phyloP scores from a whole-genome alignment of 2,113 vertebrate genomes.

The Embiotoca jacksoni region DNA sequence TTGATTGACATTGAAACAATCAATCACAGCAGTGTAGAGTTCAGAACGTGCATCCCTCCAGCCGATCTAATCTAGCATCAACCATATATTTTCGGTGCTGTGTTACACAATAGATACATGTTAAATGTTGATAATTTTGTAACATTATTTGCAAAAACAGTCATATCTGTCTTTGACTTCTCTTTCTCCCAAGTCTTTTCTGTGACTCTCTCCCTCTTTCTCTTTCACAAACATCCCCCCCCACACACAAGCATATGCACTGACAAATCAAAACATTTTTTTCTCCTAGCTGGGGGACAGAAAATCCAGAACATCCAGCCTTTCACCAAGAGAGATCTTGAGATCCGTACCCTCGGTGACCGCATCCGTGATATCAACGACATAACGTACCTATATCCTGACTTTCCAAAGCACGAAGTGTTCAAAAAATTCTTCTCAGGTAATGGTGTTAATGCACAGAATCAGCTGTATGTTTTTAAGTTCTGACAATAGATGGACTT shows the following conservation, averaged over 20 bases:
- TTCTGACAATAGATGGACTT: background rate
- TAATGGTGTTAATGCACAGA: constrained; percentile 55
- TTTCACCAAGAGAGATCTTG: constrained; percentile 93
- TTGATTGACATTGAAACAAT: too few species aligned
- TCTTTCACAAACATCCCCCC: background rate
- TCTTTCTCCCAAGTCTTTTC: too few species aligned
- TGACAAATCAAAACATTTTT: constrained; percentile 5
- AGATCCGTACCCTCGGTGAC: constrained; percentile 92
- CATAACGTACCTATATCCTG: constrained; percentile 89
- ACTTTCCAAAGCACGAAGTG: constrained; percentile 87
- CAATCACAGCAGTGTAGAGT: too few species aligned
- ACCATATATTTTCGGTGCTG: too few species aligned
- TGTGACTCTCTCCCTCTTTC: background rate
- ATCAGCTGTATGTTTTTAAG: background rate
- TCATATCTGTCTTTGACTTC: too few species aligned
- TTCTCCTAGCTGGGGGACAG: constrained; percentile 82
- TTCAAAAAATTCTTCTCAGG: constrained; percentile 93
- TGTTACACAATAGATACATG: too few species aligned
- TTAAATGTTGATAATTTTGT: too few species aligned
- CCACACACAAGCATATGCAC: background rate
- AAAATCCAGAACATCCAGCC: constrained; percentile 97
- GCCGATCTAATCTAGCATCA: too few species aligned
- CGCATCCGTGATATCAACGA: constrained; percentile 91
- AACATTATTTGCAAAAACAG: too few species aligned
- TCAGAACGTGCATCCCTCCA: too few species aligned